Base-by-base conservation (phyloP, 23 tunicate species). In the Styela clava region DNA sequence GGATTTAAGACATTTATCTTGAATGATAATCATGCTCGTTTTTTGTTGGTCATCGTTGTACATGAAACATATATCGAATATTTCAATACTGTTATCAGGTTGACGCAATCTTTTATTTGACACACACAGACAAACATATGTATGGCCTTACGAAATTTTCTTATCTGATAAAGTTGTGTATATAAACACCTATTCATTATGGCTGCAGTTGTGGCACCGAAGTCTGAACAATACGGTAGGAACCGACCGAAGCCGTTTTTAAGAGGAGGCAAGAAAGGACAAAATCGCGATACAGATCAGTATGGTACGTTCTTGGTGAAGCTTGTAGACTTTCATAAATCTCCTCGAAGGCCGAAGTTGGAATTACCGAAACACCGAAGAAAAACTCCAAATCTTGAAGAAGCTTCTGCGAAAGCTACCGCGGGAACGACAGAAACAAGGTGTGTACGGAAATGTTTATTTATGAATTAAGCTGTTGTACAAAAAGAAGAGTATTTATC, bases 121-220 rank as follows among this genome's bases (percentile, higher is more conserved):
- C 56, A 44, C 56, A 12, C 56, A 44, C 56, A n/a, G n/a, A n/a
- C n/a, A n/a, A n/a, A n/a, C n/a, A n/a, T n/a, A n/a, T n/a, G n/a
- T n/a, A n/a, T n/a, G n/a, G n/a, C n/a, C n/a, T n/a, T n/a, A 7
- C 56, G 12, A 44, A 44, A 44, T 44, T 5, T 44, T 44, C 12
- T 44, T 44, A 71, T 16, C 23, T 21, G 77, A 33, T 34, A 34
- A 32, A 5, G 77, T 25, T 71, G 23, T 71, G 29, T 34, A 71
- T 34, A 30, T 32, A 71, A 71, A 71, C 77, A 71, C 37, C 35
- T 71, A 34, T 71, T 33, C 56, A 44, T 5, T 27, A 71, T 71
- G 77, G 77, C 77, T 3, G 77, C 77, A 33, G 34, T 71, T 28
- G 77, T 71, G 23, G 37, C 32, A 34, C 77, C 77, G 27, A 28